Base-by-base conservation (phyloP, 2,888 invertebrate species). In the Drosophila birchii region DNA sequence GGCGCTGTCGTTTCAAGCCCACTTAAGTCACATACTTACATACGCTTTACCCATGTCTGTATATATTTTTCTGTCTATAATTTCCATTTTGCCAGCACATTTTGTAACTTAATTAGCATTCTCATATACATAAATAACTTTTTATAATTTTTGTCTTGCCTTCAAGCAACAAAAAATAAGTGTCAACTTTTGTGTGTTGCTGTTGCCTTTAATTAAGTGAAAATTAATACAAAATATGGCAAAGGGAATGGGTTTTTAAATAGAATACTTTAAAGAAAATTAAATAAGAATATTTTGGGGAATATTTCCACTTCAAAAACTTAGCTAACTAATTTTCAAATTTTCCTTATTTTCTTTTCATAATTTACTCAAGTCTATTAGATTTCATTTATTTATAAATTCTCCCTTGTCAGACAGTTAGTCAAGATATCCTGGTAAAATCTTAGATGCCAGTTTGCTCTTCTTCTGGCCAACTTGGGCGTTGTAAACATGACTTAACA, bases 21-120 rank as follows among this genome's bases (percentile, higher is more conserved):
- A 72, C 78, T 82, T 83, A 68, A 55, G 71, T 54, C 64, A 16
- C 64, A 68, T 64, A 66, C 71, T 57, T 63, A 41, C 47, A 71
- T 49, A 60, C 56, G 39, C n/a, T 6, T 56, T 43, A 43, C 12
- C 9, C 69, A 4, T n/a, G 26, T 49, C 39, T 36, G 38, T 59
- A 26, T 54, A 39, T 54, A 39, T 49, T 32, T 49, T 59, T 62
- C 51, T 78, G 86, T 78, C 78, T 81, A 81, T 81, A 85, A 85
- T 78, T 85, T 81, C 62, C 62, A 85, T 80, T 85, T 85, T 78
- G 76, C 74, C 82, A 68, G 72, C 76, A 74, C 68, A 79, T 81
- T 86, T 84, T 86, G 78, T 86, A 84, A 83, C 81, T 84, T 84
- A 82, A 86, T 83, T 83, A 83, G 84, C 86, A 86, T 83, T 83